These are phyloP conservation scores for Tortricodes alternella DNA, from an alignment of 2,888 invertebrate species.

Conservation along the genomic window DNA sequence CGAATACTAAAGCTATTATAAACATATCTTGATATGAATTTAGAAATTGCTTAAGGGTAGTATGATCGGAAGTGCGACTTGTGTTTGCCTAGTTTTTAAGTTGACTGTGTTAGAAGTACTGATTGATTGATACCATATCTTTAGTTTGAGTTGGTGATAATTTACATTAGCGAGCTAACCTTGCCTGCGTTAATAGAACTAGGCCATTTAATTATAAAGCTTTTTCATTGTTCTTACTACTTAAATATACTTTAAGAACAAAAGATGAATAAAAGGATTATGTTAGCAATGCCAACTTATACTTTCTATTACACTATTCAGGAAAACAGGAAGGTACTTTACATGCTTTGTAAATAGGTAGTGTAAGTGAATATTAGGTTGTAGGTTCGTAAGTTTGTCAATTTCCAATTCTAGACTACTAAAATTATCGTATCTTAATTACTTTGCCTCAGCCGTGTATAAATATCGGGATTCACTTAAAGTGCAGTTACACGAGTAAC, in stretches of 20 bases:
- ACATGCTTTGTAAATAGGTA: conserved; percentile 48
- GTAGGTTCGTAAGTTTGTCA: conserved; percentile 75
- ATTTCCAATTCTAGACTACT: conserved; percentile 66
- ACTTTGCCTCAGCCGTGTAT: not conserved
- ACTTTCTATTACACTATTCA: too few species aligned
- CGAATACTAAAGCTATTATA: not conserved
- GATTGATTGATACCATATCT: too few species aligned
- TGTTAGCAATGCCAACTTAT: too few species aligned
- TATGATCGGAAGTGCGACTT: not conserved
- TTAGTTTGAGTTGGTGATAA: too few species aligned
- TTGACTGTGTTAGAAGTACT: conserved; percentile 4
- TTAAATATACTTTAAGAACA: too few species aligned
- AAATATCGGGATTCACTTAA: not conserved
- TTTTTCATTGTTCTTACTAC: too few species aligned
- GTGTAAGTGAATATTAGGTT: conserved; percentile 52
- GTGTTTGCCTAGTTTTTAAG: conserved; percentile 10
- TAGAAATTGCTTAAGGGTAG: conserved; percentile 3
- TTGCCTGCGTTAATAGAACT: too few species aligned
- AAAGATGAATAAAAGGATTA: too few species aligned
- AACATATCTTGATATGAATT: conserved; percentile 27
- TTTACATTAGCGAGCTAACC: too few species aligned
- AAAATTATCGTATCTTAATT: conserved; percentile 36
- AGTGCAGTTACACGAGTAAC: too few species aligned
- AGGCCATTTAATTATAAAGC: too few species aligned
- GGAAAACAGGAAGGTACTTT: too few species aligned